Conservation (phyloP, 1,140 invertebrate genomes). For the Euura lappo region DNA sequence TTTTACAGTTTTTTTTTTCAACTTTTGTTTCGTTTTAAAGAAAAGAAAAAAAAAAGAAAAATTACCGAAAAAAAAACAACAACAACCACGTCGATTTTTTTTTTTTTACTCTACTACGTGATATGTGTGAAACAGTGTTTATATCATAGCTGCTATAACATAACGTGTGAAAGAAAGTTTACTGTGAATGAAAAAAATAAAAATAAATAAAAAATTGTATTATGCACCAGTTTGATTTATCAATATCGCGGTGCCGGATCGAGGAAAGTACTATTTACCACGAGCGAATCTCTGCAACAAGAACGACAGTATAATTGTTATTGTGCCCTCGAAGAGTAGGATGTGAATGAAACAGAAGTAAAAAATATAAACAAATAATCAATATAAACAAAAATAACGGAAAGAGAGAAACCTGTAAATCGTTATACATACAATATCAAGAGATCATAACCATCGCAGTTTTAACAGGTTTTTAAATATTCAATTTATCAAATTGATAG, state of each 20-base stretch:
- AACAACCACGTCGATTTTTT: too few species aligned
- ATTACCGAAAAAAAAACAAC: too few species aligned
- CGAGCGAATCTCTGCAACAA: background rate
- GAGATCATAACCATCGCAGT: background rate
- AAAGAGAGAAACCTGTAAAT: background rate
- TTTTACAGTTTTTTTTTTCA: background rate
- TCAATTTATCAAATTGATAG: background rate
- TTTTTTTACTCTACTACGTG: too few species aligned
- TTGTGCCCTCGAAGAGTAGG: slow-evolving; percentile 10
- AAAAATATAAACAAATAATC: too few species aligned
- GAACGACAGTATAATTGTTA: background rate
- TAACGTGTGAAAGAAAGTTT: background rate
- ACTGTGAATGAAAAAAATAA: background rate
- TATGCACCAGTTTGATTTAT: slow-evolving; percentile 10
- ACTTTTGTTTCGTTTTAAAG: background rate
- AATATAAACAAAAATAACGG: too few species aligned
- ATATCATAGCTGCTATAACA: too few species aligned
- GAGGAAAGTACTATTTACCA: background rate
- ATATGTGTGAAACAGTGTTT: too few species aligned
- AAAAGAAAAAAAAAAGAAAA: background rate
- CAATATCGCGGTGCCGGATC: background rate
- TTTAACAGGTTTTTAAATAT: background rate
- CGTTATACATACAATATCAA: background rate
- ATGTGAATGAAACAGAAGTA: background rate
- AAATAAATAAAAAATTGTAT: background rate